phyloP scores from a whole-genome alignment of 2,888 invertebrate species.

The Philonicus albiceps region DNA sequence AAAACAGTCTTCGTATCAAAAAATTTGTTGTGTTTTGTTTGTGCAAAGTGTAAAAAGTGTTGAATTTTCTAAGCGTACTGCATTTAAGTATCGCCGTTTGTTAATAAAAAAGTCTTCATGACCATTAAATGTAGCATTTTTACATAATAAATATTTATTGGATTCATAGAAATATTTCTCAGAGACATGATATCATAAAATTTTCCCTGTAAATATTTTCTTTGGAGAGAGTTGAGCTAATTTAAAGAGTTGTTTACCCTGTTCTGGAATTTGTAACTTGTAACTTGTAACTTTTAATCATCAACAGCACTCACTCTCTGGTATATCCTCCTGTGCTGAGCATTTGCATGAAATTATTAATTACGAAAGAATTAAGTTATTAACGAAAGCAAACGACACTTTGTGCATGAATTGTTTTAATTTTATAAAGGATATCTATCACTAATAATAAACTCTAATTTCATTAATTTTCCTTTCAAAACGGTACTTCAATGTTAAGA shows the following conservation, averaged over 20 bases:
- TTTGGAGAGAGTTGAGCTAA: constrained; percentile 32
- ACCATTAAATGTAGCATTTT: constrained; percentile 7
- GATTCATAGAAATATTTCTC: constrained; percentile 7
- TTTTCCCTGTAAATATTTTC: constrained; percentile 21
- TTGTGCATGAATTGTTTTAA: constrained; percentile 24
- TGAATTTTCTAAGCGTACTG: constrained; percentile 10
- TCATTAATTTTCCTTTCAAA: constrained; percentile 19
- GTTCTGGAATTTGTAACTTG: not conserved
- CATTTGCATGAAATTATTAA: constrained; percentile 35
- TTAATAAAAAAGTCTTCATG: not conserved
- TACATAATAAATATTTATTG: not conserved
- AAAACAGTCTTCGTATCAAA: not conserved
- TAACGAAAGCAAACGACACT: constrained; percentile 32
- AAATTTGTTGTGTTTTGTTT: constrained; percentile 21
- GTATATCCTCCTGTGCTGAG: constrained; percentile 11
- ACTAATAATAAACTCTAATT: constrained; percentile 33
- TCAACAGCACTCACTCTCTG: constrained; percentile 30
- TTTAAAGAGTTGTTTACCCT: constrained; percentile 15
- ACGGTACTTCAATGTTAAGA: not conserved
- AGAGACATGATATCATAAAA: constrained; percentile 8
- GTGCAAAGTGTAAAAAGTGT: constrained; percentile 30
- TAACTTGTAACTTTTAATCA: too few species aligned
- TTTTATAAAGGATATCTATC: constrained; percentile 15
- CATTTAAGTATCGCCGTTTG: not conserved
- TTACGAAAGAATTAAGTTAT: constrained; percentile 15